These are phyloP conservation scores for Dendrophyllia cribrosa DNA, from an alignment of 64 coral and sea anemone genomes.

Conservation along the genomic window DNA sequence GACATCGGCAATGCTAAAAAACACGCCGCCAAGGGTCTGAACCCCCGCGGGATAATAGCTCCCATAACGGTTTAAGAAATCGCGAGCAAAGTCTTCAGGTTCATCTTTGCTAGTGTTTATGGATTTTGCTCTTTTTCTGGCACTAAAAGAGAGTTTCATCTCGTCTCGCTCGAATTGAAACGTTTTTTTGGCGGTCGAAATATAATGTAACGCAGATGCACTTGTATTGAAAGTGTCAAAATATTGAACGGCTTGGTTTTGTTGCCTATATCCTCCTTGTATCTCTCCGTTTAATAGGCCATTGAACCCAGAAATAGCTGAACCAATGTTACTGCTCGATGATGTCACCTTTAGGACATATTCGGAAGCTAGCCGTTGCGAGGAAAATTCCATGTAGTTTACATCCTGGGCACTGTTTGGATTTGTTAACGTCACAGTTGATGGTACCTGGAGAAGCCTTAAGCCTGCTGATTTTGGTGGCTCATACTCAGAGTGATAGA, in stretches of 20 bases:
- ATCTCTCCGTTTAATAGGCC: neutral
- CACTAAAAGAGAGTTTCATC: neutral
- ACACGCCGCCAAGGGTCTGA: constrained; percentile 30
- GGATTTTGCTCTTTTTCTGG: neutral
- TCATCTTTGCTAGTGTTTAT: neutral
- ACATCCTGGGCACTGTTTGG: neutral
- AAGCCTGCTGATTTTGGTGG: neutral
- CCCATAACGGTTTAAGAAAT: constrained; percentile 30
- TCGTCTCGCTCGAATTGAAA: constrained; percentile 14
- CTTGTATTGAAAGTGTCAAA: neutral
- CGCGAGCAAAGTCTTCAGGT: neutral
- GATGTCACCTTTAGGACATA: neutral
- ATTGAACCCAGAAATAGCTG: neutral
- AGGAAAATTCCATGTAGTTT: constrained; percentile 29
- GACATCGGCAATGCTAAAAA: constrained; percentile 21
- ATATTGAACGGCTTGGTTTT: neutral
- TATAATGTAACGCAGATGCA: constrained; percentile 30
- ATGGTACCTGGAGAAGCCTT: neutral
- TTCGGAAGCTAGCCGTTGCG: neutral
- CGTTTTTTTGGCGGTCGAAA: constrained; percentile 3
- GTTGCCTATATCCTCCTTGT: neutral
- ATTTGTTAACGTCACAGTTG: neutral
- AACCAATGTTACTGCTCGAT: constrained; percentile 26
- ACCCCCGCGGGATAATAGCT: constrained; percentile 39
- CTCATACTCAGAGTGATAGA: constrained; percentile 11